Evolutionary conservation across 2,888 invertebrate genomes (phyloP).

Genomic region (Nezara viridula): DNA sequence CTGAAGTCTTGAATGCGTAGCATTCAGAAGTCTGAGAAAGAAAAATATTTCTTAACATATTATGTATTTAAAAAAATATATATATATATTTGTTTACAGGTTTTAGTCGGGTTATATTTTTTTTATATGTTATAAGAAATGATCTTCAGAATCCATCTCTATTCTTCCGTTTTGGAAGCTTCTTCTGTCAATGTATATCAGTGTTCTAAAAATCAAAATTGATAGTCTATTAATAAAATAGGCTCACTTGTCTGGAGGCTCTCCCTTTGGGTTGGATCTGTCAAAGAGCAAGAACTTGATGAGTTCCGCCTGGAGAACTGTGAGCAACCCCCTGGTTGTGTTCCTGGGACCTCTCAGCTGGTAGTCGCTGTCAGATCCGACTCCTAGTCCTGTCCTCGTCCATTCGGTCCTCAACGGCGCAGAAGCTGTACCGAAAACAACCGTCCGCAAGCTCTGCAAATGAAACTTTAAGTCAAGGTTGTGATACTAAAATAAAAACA

Average conservation of each 20-base stretch:
- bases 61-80: too few species aligned
- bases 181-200: too few species aligned
- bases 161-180: too few species aligned
- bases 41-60: too few species aligned
- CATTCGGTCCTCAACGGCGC: conserved; percentile 81
- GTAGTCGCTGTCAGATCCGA: conserved; percentile 71
- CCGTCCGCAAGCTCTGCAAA: conserved; percentile 70
- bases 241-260: conserved; percentile 74
- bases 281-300: conserved; percentile 79
- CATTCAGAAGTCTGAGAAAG: conserved; percentile 71
- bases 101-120: too few species aligned
- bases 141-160: too few species aligned
- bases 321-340: conserved; percentile 75
- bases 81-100: too few species aligned
- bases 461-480: neutral
- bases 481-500: too few species aligned
- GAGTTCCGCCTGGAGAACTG: conserved; percentile 79
- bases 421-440: conserved; percentile 78
- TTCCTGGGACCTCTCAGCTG: conserved; percentile 79
- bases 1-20: conserved; percentile 70
- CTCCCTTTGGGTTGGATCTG: conserved; percentile 70
- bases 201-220: too few species aligned
- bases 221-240: conserved; percentile 17
- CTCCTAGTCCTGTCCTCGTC: conserved; percentile 76
- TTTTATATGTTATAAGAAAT: too few species aligned